phyloP scores from a whole-genome alignment of 2,113 vertebrate genomes.

The Zosterops hypoxanthus region DNA sequence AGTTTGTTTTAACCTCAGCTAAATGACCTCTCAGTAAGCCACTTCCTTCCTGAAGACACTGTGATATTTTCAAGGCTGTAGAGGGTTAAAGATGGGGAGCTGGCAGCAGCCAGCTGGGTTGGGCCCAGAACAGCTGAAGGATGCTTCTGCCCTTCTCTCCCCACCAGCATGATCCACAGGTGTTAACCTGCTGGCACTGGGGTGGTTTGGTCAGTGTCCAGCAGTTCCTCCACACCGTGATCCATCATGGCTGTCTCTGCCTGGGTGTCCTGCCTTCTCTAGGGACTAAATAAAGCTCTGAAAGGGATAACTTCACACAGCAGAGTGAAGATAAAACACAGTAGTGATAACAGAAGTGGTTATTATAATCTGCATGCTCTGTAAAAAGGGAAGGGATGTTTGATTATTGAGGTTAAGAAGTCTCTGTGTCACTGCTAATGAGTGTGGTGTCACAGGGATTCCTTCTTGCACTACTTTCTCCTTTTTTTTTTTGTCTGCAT shows the following conservation, averaged over 20 bases:
- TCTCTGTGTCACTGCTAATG: background rate
- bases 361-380: background rate
- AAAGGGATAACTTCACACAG: background rate
- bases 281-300: background rate
- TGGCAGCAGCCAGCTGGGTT: background rate
- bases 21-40: background rate
- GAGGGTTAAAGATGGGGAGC: background rate
- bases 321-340: background rate
- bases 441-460: background rate
- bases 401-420: background rate
- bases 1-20: background rate
- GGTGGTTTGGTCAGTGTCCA: background rate
- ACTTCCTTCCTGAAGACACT: background rate
- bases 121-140: background rate
- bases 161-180: background rate
- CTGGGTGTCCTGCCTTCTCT: background rate
- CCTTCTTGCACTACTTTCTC: background rate
- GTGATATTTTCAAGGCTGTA: background rate
- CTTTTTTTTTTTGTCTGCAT: background rate
- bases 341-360: background rate
- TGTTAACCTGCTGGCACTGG: background rate
- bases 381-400: background rate
- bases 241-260: background rate
- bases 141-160: background rate
- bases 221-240: background rate